phyloP scores from a whole-genome alignment of 2,888 invertebrate genomes.

The Drosophila macrothrix region DNA sequence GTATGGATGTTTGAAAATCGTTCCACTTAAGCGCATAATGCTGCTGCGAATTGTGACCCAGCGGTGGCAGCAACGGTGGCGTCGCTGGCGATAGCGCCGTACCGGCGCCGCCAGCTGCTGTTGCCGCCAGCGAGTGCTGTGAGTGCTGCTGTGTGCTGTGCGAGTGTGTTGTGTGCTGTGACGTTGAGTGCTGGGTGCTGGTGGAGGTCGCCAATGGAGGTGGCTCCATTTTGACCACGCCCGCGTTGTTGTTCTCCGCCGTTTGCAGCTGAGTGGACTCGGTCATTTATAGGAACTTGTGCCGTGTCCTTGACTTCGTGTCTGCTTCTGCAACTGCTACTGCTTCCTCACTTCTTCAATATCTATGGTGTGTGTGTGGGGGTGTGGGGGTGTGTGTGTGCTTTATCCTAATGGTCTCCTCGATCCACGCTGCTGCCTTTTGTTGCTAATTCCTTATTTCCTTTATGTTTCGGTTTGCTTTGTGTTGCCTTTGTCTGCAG shows the following conservation, averaged over 20 bases:
- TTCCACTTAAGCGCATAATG: slow-evolving; percentile 97
- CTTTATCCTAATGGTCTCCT: slow-evolving; percentile 67
- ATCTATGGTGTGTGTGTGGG: slow-evolving; percentile 2
- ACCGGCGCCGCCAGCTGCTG: slow-evolving; percentile 58
- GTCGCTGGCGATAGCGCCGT: slow-evolving; percentile 71
- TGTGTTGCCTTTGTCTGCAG: slow-evolving; percentile 32
- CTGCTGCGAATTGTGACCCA: slow-evolving; percentile 34
- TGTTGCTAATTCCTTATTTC: slow-evolving; percentile 64
- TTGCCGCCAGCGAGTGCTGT: slow-evolving; percentile 61
- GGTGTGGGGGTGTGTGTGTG: slow-evolving; percentile 26
- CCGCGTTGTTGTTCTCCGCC: slow-evolving; percentile 85
- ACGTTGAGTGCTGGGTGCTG: slow-evolving; percentile 54
- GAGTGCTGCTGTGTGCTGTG: slow-evolving; percentile 50
- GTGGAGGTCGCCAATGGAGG: slow-evolving; percentile 86
- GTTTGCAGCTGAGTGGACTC: slow-evolving; percentile 85
- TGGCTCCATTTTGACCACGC: slow-evolving; percentile 85
- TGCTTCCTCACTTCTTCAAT: not conserved
- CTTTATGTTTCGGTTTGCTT: slow-evolving; percentile 43
- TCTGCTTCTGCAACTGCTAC: not conserved
- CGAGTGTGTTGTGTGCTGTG: slow-evolving; percentile 12
- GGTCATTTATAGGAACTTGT: slow-evolving; percentile 83
- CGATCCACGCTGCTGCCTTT: slow-evolving; percentile 56
- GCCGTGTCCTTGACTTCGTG: slow-evolving; percentile 26
- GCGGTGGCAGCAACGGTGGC: slow-evolving; percentile 54
- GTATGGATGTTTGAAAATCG: slow-evolving; percentile 96